phyloP scores from a whole-genome alignment of 2,113 vertebrate genomes.

The Sturnus vulgaris region DNA sequence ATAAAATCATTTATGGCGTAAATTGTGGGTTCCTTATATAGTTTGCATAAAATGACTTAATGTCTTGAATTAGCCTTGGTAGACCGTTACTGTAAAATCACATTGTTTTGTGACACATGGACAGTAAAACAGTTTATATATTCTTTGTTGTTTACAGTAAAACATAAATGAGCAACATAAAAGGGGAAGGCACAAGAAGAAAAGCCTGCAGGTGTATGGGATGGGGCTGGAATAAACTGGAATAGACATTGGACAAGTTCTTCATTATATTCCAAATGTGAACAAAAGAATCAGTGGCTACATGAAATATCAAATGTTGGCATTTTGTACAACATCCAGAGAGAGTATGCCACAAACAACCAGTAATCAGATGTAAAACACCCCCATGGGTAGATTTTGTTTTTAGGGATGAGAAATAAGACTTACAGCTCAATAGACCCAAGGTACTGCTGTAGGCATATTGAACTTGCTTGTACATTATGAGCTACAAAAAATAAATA shows the following conservation, averaged over 20 bases:
- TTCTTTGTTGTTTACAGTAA: background rate
- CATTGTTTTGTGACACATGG: background rate
- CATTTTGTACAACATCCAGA: background rate
- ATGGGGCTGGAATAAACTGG: background rate
- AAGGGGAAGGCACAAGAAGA: background rate
- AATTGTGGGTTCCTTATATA: background rate
- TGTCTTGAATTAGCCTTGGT: background rate
- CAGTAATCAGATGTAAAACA: background rate
- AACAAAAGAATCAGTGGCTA: background rate
- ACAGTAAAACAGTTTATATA: background rate
- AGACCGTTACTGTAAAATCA: background rate
- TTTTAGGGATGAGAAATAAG: background rate
- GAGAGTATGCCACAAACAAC: background rate
- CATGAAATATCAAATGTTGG: background rate
- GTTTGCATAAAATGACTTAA: background rate
- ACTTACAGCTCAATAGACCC: background rate
- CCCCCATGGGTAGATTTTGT: background rate
- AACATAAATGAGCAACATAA: background rate
- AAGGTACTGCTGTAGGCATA: background rate
- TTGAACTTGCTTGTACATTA: background rate
- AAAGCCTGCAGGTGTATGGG: rapidly evolving
- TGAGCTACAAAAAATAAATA: background rate
- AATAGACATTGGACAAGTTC: rapidly evolving
- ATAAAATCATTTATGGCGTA: rapidly evolving
- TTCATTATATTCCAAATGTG: background rate